A percentile compares a stretch with the other conserved stretches of the same genome.
These are phyloP conservation scores for Sparus aurata DNA, from an alignment of 2,797 vertebrate genomes.

Conservation along the genomic window DNA sequence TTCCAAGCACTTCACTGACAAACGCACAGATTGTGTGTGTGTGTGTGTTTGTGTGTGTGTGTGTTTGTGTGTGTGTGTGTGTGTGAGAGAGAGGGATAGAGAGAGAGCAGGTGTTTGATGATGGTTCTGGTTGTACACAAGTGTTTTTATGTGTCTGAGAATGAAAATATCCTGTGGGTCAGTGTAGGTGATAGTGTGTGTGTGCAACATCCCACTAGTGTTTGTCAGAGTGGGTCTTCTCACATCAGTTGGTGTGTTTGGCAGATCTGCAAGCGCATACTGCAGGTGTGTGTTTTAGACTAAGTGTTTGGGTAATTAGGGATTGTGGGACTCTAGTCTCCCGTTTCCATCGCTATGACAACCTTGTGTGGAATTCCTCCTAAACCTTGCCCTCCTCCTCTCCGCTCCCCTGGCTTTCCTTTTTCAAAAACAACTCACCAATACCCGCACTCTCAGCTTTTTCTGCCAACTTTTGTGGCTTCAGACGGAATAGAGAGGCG, in stretches of 20 bases:
- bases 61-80: background rate
- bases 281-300: conserved; percentile 56
- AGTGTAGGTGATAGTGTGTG: conserved; percentile 1
- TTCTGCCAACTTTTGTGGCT: conserved; percentile 25
- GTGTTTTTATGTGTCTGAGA: background rate
- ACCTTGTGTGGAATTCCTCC: conserved; percentile 77
- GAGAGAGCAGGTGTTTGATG: background rate
- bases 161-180: background rate
- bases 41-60: conserved; percentile 23
- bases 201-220: too few relatives aligned
- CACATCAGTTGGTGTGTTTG: conserved; percentile 11
- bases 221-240: background rate
- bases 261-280: conserved; percentile 26
- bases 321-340: conserved; percentile 81
- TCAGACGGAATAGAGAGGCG: conserved; percentile 9
- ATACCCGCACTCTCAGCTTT: conserved; percentile 58
- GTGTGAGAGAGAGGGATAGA: too few relatives aligned
- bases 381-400: conserved; percentile 59
- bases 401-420: conserved; percentile 50
- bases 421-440: conserved; percentile 71
- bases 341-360: conserved; percentile 81
- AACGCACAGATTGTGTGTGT: background rate
- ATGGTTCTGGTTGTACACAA: background rate
- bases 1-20: background rate
- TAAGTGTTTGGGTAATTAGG: conserved; percentile 69